Evolutionary conservation across 2,888 invertebrate species (phyloP), one percentile per base, ranked within the genome.

Genomic region (Dexiosoma caninum): DNA sequence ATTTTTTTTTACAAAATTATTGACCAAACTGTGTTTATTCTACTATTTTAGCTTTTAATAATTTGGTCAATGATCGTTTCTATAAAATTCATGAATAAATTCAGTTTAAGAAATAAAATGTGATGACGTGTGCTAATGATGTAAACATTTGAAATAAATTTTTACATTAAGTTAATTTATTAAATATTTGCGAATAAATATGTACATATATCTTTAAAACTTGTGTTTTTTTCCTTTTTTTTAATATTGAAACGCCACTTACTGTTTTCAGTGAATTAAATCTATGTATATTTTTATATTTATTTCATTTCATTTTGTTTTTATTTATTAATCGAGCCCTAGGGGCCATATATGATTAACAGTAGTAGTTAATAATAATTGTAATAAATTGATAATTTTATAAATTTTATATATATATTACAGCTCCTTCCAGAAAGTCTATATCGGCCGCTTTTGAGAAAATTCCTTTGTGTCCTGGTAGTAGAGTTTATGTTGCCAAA

Each of bases 391-490:
- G n/a, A n/a, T n/a, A n/a, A n/a, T 27, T 27, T 27, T 27, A 27
- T 27, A 6, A 27, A 27, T 27, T 27, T n/a, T n/a, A n/a, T n/a
- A n/a, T 42, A 1, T 35, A 14, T 57, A n/a, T 64, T 53, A 0
- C 35, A 35, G 57, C 16, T 44, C 7, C 51, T 44, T 23, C 12
- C 8, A 80, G 62, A 53, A 75, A 69, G 14, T 7, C 53, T 2
- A 14, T 51, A 19, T 23, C 40, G 9, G 16, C 42, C 12, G 53
- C 57, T 44, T 53, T 71, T 16, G 82, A 62, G 8, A 82, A 83
- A 70, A 88, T 90, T 51, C 90, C 90, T 1, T 71, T 90, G n/a
- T 89, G 87, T 74, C 85, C 85, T 14, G 90, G 90, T 14, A 89
- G 90, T 66, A 81, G 80, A 30, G 88, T 90, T 12, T 88, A 86